Evolutionary conservation across 2,888 invertebrate genomes (phyloP).

Genomic region (Tachina lurida): DNA sequence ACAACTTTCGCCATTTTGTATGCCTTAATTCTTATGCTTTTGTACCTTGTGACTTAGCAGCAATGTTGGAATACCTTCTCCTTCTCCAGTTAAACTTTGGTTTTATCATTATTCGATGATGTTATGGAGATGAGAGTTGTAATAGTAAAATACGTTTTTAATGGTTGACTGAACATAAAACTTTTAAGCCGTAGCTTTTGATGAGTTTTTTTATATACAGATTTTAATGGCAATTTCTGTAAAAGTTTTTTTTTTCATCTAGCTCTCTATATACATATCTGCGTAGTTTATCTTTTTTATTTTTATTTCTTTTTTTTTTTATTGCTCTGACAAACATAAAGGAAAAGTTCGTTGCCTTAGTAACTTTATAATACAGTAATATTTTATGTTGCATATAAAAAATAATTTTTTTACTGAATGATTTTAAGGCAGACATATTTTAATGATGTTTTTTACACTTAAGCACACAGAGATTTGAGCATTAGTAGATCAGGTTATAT

Average conservation of each 20-base stretch:
- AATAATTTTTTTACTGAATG: neutral
- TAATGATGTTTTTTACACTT: slow-evolving; percentile 14
- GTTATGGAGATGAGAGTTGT: slow-evolving; percentile 68
- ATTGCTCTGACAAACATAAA: slow-evolving; percentile 31
- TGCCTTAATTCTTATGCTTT: too few relatives aligned
- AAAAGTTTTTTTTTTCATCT: slow-evolving; percentile 21
- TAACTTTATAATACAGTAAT: slow-evolving; percentile 58
- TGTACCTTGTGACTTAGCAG: neutral
- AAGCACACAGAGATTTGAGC: neutral
- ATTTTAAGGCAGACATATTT: slow-evolving; percentile 8
- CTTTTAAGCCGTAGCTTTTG: slow-evolving; percentile 71
- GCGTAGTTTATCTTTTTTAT: slow-evolving; percentile 31
- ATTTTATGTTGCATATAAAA: slow-evolving; percentile 60
- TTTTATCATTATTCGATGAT: slow-evolving; percentile 57
- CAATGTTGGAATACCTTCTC: slow-evolving; percentile 14
- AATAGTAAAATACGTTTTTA: slow-evolving; percentile 71
- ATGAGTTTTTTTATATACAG: slow-evolving; percentile 60
- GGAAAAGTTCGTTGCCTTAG: slow-evolving; percentile 68
- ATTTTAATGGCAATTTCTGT: slow-evolving; percentile 62
- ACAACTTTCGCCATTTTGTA: too few relatives aligned
- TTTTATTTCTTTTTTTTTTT: neutral
- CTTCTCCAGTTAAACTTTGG: slow-evolving; percentile 12
- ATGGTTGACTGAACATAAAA: slow-evolving; percentile 71
- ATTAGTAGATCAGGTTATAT: neutral
- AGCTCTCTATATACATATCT: slow-evolving; percentile 27